Conservation (phyloP, 2,113 vertebrate genomes). For the Neogobius melanostomus region DNA sequence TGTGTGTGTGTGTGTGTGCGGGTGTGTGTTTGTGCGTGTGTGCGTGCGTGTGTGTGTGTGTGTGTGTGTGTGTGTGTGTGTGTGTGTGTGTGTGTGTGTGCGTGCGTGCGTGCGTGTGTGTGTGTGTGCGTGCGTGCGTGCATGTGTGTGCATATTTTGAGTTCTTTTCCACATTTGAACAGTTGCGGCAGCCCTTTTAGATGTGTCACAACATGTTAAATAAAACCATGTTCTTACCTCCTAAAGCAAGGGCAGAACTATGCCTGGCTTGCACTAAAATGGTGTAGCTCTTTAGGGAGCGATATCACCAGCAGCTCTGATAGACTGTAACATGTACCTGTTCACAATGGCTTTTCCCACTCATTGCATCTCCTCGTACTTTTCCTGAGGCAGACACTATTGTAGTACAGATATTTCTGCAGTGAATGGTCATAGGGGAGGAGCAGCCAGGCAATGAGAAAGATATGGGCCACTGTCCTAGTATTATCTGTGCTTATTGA, state of each 20-base stretch:
- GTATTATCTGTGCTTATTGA: constrained; percentile 49
- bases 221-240: constrained; percentile 1
- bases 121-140: no score
- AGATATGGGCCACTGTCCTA: constrained; percentile 18
- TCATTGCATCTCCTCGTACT: constrained; percentile 36
- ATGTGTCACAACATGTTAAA: constrained; percentile 14
- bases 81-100: no score
- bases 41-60: no score
- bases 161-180: neutral
- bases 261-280: constrained; percentile 1
- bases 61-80: no score
- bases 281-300: constrained; percentile 11
- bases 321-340: constrained; percentile 17
- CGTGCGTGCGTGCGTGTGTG: no score
- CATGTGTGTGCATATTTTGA: neutral
- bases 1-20: no score
- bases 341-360: constrained; percentile 21
- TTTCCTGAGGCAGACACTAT: constrained; percentile 24
- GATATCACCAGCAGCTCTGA: constrained; percentile 5
- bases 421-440: constrained; percentile 24
- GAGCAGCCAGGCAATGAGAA: constrained; percentile 21
- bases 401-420: constrained; percentile 23
- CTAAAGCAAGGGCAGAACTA: neutral
- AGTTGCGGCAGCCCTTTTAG: constrained; percentile 1
- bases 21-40: no score